A percentile compares a stretch with the other conserved stretches of the same genome.
Evolutionary conservation across 2,888 invertebrate genomes (phyloP).

Genomic region (Sarcophaga carnaria): DNA sequence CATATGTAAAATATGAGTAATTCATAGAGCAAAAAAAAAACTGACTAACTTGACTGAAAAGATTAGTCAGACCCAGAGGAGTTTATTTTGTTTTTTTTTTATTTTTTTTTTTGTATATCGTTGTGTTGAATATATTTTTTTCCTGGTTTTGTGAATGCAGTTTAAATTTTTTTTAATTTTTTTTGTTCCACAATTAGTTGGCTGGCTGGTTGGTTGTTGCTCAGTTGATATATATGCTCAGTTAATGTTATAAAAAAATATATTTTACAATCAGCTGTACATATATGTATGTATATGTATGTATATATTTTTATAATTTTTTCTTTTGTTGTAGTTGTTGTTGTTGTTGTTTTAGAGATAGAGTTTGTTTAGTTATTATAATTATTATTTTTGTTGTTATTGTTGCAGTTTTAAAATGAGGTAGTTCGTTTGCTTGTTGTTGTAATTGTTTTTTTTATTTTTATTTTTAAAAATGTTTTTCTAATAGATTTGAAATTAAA

Average conservation of each 20-base stretch:
- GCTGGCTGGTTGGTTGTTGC: constrained; percentile 9
- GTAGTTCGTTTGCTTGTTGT: constrained; percentile 40
- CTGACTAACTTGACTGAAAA: constrained; percentile 22
- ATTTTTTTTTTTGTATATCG: constrained; percentile 1
- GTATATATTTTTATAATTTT: background rate
- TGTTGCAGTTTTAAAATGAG: constrained; percentile 53
- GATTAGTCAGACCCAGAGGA: constrained; percentile 70
- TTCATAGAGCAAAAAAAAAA: constrained; percentile 21
- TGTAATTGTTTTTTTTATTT: background rate
- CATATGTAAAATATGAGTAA: constrained; percentile 66
- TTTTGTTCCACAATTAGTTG: too few species aligned
- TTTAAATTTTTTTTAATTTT: constrained; percentile 29
- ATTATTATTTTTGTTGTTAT: background rate
- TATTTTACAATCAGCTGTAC: too few species aligned
- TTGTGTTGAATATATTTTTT: constrained; percentile 23
- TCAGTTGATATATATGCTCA: constrained; percentile 46
- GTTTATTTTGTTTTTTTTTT: constrained; percentile 46
- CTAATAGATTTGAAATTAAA: constrained; percentile 48
- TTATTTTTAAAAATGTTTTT: background rate
- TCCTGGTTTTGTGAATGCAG: constrained; percentile 56
- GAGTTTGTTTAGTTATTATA: background rate
- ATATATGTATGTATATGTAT: background rate
- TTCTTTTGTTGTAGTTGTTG: constrained; percentile 10
- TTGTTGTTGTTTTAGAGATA: constrained; percentile 12
- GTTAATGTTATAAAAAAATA: too few species aligned